Evolutionary conservation across 2,113 vertebrate species (phyloP).

Genomic region (Pogonocichla stellata): DNA sequence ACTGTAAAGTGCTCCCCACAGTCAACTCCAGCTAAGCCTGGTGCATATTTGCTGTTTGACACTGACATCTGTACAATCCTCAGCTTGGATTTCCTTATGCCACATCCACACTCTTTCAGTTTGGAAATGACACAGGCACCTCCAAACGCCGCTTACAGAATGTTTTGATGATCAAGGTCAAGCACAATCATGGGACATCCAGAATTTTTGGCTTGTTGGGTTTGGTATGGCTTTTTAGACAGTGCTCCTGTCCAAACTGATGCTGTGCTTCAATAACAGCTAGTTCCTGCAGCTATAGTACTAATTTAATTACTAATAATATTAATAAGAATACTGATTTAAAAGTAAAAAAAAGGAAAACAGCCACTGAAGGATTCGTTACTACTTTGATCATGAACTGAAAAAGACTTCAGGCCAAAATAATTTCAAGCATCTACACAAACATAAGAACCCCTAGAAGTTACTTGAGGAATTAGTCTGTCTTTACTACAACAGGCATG

Average conservation of each 20-base stretch:
- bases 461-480: background rate
- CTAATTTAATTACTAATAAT: background rate
- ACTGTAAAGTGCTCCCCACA: accelerated
- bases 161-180: background rate
- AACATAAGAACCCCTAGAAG: background rate
- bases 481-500: background rate
- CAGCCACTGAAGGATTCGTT: background rate
- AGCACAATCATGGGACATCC: background rate
- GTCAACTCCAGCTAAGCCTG: background rate
- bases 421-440: background rate
- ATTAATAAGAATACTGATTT: background rate
- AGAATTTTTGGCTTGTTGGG: background rate
- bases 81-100: background rate
- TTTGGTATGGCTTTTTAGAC: background rate
- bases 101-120: background rate
- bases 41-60: background rate
- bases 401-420: background rate
- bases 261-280: background rate
- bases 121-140: background rate
- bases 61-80: background rate
- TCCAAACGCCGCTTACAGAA: background rate
- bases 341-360: background rate
- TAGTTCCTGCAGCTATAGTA: background rate
- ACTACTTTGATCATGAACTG: background rate
- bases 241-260: background rate